Evolutionary conservation across 2,797 vertebrate species (phyloP).

Genomic region (Anniella stebbinsi): DNA sequence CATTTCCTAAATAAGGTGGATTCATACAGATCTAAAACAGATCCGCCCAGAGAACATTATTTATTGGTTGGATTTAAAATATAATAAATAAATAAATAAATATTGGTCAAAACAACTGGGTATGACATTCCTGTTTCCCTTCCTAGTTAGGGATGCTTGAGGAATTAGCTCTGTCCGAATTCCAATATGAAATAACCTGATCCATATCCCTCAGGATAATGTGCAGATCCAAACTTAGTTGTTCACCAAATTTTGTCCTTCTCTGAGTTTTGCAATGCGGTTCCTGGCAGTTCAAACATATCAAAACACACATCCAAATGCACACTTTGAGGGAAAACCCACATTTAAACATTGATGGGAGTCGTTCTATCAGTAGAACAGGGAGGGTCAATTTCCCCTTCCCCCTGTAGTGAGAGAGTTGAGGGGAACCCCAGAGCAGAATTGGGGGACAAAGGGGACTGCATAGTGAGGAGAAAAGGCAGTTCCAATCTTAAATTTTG

Average conservation of each 20-base stretch:
- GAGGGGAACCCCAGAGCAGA: no score
- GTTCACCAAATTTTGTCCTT: neutral
- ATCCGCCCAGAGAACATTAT: no score
- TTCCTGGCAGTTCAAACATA: neutral
- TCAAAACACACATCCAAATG: neutral
- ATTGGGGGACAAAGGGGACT: no score
- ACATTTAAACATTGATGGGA: neutral
- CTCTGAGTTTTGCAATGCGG: neutral
- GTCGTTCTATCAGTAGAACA: no score
- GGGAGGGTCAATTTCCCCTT: no score
- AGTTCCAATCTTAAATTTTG: no score
- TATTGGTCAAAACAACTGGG: slow-evolving; percentile 6
- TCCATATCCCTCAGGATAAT: neutral
- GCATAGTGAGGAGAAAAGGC: no score
- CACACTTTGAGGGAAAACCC: neutral
- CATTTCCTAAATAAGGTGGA: no score
- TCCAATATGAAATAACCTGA: neutral
- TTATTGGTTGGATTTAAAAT: no score
- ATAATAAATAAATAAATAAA: no score
- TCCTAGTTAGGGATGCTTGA: neutral
- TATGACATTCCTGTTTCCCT: slow-evolving; percentile 33
- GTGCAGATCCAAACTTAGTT: neutral
- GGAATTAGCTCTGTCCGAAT: neutral
- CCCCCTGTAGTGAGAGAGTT: no score
- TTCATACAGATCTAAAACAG: no score